A percentile compares a stretch with the other conserved stretches of the same genome.
Evolutionary conservation across 2,888 invertebrate genomes (phyloP).

Genomic region (Amphipoea lucens): DNA sequence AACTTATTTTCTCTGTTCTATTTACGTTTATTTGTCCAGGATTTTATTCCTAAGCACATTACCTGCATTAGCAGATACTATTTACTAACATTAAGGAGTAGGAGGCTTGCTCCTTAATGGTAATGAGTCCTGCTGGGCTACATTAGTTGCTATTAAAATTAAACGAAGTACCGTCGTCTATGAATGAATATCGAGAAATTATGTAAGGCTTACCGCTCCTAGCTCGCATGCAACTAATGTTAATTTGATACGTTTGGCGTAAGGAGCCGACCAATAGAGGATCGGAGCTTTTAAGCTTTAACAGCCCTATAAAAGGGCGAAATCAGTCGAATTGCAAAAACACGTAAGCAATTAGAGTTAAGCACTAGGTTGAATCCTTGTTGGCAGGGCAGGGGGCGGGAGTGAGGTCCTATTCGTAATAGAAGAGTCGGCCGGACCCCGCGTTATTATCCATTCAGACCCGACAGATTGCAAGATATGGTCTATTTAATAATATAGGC

Average conservation of each 20-base stretch:
- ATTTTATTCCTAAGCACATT: conserved; percentile 27
- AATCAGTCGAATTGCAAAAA: conserved; percentile 80
- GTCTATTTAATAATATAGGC: conserved; percentile 83
- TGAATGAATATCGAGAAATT: conserved; percentile 43
- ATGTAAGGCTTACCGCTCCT: conserved; percentile 22
- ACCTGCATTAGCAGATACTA: neutral
- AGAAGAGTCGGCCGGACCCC: conserved; percentile 74
- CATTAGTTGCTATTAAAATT: conserved; percentile 19
- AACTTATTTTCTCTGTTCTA: neutral
- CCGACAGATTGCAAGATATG: conserved; percentile 83
- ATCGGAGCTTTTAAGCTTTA: conserved; percentile 57
- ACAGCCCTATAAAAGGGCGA: conserved; percentile 76
- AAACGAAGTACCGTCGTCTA: neutral
- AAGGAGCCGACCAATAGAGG: neutral
- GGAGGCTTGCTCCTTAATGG: conserved; percentile 19
- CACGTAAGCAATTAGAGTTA: conserved; percentile 83
- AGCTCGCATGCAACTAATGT: conserved; percentile 9
- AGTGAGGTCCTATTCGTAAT: conserved; percentile 77
- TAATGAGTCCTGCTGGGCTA: neutral
- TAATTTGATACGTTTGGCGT: neutral
- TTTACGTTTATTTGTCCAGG: neutral
- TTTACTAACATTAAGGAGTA: conserved; percentile 12
- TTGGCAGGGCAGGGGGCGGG: conserved; percentile 78
- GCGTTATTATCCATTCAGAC: conserved; percentile 83
- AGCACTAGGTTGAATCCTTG: conserved; percentile 81